Evolutionary conservation across 2,888 invertebrate genomes (phyloP), one percentile per base, ranked within the genome.

Genomic region (Ceriagrion tenellum): DNA sequence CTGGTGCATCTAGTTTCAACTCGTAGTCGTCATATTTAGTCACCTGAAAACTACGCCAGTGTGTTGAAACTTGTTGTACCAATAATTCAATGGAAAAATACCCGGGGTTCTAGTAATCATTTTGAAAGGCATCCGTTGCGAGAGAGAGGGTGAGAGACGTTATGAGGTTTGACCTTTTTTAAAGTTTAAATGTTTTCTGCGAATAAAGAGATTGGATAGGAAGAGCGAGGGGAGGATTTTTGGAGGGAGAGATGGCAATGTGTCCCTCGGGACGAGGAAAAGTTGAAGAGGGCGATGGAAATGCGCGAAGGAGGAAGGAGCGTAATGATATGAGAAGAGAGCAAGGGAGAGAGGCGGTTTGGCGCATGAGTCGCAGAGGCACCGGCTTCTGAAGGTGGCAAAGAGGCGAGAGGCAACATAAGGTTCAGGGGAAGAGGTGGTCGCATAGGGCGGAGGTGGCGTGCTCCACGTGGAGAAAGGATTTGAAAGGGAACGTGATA

Each of bases 161-260:
- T n/a, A 55, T 47, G 20, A 55, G 93, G 93, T 47, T 93, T 93
- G 69, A 93, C 93, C 93, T 93, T 69, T 69, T 55, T 69, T 74
- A n/a, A 81, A 47, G 69, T 93, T 93, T 93, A 93, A 74, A 47
- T 23, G 69, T 93, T 93, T 63, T 20, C 93, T 40, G 93, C 63
- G 93, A 40, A 93, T 63, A n/a, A n/a, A n/a, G n/a, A n/a, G n/a
- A n/a, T n/a, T n/a, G n/a, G n/a, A n/a, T n/a, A n/a, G n/a, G n/a
- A n/a, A n/a, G n/a, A n/a, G n/a, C n/a, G 93, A 35, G 56, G 59
- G 23, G 16, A 16, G 16, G 56, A 56, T 8, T n/a, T n/a, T n/a
- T n/a, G n/a, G n/a, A n/a, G n/a, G n/a, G 56, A 56, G 59, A 10
- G 59, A 40, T 40, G 63, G 91, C 13, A 69, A 69, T 93, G 69